Evolutionary conservation across 2,888 invertebrate genomes (phyloP), one percentile per base, ranked within the genome.

Genomic region (Strigamia transsilvanica): DNA sequence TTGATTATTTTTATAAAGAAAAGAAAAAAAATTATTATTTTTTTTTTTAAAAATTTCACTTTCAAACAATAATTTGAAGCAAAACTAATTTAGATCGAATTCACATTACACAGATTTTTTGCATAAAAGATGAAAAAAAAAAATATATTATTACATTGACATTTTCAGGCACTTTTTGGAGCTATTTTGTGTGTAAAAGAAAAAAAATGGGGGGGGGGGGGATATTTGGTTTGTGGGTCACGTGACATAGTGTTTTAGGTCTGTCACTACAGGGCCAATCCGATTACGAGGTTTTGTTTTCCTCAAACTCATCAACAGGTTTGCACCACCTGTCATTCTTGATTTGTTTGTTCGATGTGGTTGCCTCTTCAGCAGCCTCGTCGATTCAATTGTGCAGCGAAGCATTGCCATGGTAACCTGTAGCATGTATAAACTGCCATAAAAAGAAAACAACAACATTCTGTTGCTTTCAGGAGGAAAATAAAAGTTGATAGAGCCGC

Each of bases 281-380:
- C 73, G 73, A 73, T 73, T 73, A 73, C 10, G 73, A 32, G 73
- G 73, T 73, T 73, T 73, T 73, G 73, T 73, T 73, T 73, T 73
- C 56, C 56, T 56, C 56, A 56, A 56, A 56, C 56, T 56, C 73
- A 73, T 73, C 73, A 73, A 73, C 73, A 73, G 73, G 73, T 73
- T 73, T 73, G 73, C 73, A 73, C 73, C 73, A 73, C 73, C 73
- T 73, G 73, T 73, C 73, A 73, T 73, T 73, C 73, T 73, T 73
- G 73, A 73, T 73, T 73, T 73, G 73, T 73, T 73, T 73, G 73
- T 73, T 73, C 73, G 73, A 73, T 73, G 73, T 73, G 27, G 32
- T 32, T 32, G 21, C 10, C 27, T 73, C 27, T 32, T 27, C 73
- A 73, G 7, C 9, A 73, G 73, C 9, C 73, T 32, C 73, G 73